Evolutionary conservation across 2,888 invertebrate genomes (phyloP), one percentile per base, ranked within the genome.

Genomic region (Napeogenes sylphis): DNA sequence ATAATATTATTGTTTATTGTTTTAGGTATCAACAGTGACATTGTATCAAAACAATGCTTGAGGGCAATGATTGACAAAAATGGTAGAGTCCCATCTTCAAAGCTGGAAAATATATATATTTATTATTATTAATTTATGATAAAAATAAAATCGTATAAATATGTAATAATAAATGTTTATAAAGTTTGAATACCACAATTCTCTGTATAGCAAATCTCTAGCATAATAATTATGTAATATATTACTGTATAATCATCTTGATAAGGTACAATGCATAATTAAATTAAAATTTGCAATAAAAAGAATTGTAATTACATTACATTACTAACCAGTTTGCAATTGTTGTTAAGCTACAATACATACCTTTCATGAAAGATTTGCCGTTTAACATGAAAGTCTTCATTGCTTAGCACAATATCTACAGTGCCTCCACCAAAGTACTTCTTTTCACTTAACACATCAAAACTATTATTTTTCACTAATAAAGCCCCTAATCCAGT

Each of bases 401-500:
- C 91, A 51, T 91, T 91, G 64, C 95, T 94, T 71, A 97, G 89
- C 12, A 95, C 94, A 77, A 98, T 94, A 75, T 96, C 93, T 10
- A 99, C 96, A 2, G 98, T 98, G 8, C 99, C 99, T 47, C 99
- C 99, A 30, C 98, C 98, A 90, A 96, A 98, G 82, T 97, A 98
- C 60, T 82, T 87, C 77, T 95, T 94, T 56, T 90, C 83, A 64
- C 91, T 88, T 67, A 97, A 85, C 8, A 93, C 84, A 74, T 87
- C 65, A 46, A 87, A 84, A 78, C 93, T 94, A 30, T 84, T 79
- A 77, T 95, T 95, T 75, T 91, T 93, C 0, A 98, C 94, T 61
- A 99, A 79, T 30, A 98, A 82, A 12, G 97, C 98, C 42, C 99
- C 99, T 21, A 99, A 87, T 3, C 99, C 99, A 58, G 98, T 98